A percentile compares a stretch with the other conserved stretches of the same genome.
Conservation (phyloP, 2,113 vertebrate species). For the Loxodonta africana region DNA sequence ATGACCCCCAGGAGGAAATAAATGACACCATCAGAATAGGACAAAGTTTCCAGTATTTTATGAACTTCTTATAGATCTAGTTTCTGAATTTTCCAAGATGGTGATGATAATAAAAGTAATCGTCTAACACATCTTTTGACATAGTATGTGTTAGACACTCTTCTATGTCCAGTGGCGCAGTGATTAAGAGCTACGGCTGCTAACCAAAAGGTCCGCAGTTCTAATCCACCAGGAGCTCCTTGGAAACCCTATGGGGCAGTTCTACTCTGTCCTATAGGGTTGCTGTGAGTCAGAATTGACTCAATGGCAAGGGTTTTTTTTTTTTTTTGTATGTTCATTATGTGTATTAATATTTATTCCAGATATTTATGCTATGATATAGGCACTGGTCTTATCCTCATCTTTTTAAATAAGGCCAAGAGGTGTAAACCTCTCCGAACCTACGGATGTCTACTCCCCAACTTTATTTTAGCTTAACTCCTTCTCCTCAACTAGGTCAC, state of each 20-base stretch:
- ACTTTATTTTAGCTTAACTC: background rate
- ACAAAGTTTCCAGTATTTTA: background rate
- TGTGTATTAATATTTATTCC: too few relatives aligned
- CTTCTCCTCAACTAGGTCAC: rapidly evolving
- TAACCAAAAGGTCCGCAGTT: too few relatives aligned
- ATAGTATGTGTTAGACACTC: rapidly evolving
- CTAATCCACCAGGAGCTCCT: too few relatives aligned
- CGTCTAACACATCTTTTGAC: background rate
- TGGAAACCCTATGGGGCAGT: too few relatives aligned
- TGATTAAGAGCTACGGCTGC: too few relatives aligned
- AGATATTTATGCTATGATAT: rapidly evolving
- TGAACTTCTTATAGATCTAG: background rate
- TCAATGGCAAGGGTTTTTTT: too few relatives aligned
- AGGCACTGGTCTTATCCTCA: background rate
- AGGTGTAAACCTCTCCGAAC: background rate
- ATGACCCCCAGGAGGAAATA: too few relatives aligned
- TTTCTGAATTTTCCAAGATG: background rate
- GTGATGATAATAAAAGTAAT: background rate
- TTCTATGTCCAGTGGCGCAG: too few relatives aligned
- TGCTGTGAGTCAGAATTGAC: too few relatives aligned
- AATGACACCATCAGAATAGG: too few relatives aligned
- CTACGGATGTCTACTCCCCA: background rate
- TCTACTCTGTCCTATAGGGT: too few relatives aligned
- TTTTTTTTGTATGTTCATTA: too few relatives aligned
- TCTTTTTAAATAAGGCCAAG: background rate